Base-by-base conservation (phyloP, 1,140 invertebrate genomes). In the Araneus ventricosus region DNA sequence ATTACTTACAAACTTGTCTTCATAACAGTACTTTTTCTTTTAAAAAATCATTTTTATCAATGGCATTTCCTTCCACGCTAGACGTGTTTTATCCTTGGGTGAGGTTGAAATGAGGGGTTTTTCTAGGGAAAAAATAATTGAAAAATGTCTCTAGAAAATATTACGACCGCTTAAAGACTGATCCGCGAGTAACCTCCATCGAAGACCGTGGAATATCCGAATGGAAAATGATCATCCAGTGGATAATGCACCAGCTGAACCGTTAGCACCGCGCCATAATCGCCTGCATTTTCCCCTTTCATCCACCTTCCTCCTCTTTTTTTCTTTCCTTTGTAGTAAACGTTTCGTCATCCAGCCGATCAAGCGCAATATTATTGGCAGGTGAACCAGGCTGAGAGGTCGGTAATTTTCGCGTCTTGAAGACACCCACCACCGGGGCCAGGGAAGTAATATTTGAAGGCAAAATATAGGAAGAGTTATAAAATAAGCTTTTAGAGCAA, bases 211-310 rank as follows among this genome's bases (percentile, higher is more conserved):
- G 87, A 88, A 88, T 88, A 88, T 45, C 87, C 87, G 87, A 88
- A 88, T 88, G 63, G 87, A 87, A n/a, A 88, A 75, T 88, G 87
- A 88, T 88, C 87, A 63, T 63, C 87, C 75, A 63, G n/a, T 34
- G 87, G 63, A 88, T 88, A 88, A 88, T 88, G 87, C 87, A 88
- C 87, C 87, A 75, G 75, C 75, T 88, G 87, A 63, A 88, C 75
- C 87, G 87, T 88, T 88, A 88, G n/a, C 63, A 88, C 87, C 20
- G 87, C 17, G 87, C 87, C 63, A 45, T 88, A 88, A 88, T 88
- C 87, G 87, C 87, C 39, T n/a, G 87, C 87, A 75, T 67, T 88
- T 88, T 88, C 63, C 63, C 67, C 82, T 84, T 30, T 45, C 24
- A 7, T 27, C 39, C 80, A 41, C 80, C 37, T n/a, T 41, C 45